A percentile compares a stretch with the other conserved stretches of the same genome.
Evolutionary conservation across 1,140 invertebrate species (phyloP).

Genomic region (Caenorhabditis briggsae): DNA sequence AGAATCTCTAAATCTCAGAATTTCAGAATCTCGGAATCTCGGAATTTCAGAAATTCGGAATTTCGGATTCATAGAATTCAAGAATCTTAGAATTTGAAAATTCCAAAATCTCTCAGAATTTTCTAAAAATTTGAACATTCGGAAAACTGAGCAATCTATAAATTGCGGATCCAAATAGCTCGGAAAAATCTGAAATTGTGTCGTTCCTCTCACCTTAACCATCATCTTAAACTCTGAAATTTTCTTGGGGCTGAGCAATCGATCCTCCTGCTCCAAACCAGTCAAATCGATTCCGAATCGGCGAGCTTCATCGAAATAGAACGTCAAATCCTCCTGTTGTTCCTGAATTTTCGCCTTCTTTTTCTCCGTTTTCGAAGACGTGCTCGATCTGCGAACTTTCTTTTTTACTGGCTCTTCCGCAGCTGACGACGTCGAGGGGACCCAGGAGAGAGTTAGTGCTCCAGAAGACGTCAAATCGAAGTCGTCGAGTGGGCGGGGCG

Average conservation of each 20-base stretch:
- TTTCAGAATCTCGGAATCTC: too few species aligned
- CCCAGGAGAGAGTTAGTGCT: neutral
- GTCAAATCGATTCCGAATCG: constrained; percentile 37
- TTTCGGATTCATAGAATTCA: too few species aligned
- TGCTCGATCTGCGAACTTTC: neutral
- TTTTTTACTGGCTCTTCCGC: neutral
- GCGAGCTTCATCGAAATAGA: constrained; percentile 30
- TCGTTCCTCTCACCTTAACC: constrained; percentile 17
- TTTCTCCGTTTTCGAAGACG: constrained; percentile 32
- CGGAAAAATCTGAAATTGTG: too few species aligned
- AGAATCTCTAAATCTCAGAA: too few species aligned
- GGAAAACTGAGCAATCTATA: too few species aligned
- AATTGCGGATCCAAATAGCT: too few species aligned
- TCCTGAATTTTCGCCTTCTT: constrained; percentile 46
- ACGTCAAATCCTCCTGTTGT: constrained; percentile 55
- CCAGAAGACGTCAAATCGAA: neutral
- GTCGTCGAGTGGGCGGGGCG: neutral
- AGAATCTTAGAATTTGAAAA: too few species aligned
- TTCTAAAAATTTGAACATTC: too few species aligned
- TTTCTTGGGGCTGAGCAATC: constrained; percentile 7
- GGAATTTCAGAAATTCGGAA: too few species aligned
- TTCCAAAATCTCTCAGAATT: too few species aligned
- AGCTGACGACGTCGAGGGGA: neutral
- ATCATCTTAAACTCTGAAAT: constrained; percentile 33
- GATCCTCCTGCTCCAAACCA: constrained; percentile 24